Evolutionary conservation across 2,797 vertebrate species (phyloP), one percentile per base, ranked within the genome.

Genomic region (Tapirus indicus): DNA sequence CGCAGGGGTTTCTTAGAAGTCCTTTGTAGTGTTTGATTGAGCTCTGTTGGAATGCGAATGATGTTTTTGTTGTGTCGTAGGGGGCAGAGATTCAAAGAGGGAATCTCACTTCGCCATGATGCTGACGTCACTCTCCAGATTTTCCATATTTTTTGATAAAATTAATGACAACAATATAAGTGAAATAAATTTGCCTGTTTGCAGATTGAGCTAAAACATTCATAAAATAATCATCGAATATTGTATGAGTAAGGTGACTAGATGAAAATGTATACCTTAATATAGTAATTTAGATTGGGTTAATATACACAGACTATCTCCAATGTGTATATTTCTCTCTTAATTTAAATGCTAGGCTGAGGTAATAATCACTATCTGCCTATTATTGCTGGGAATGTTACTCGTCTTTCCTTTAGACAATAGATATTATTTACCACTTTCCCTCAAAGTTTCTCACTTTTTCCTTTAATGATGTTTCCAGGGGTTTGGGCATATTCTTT

Each of bases 131-230:
- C 38, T 38, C 38, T 38, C 38, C 38, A 38, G 38, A 2, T 89
- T 77, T 92, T 14, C 13, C 25, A 69, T 49, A 74, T 62, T 87
- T 89, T 91, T 72, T 41, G 52, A 62, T 86, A 75, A 88, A 94
- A 78, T 91, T 85, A 80, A 58, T 88, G 41, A 89, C 29, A 80
- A 3, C 84, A 78, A 54, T 83, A 23, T 52, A 68, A 18, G 38
- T 86, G 49, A 89, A 80, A n/a, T 97, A 89, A 78, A 83, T 71
- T 88, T 66, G 18, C 54, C 35, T 72, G 13, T 94, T 72, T 91
- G 20, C 41, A 88, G 41, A 11, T 78, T 77, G 88, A 66, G 12
- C 47, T 84, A 54, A 75, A 66, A 10, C 60, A 75, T 94, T 89
- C 21, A 66, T 66, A 71, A 71, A 64, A 27, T 79, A 85, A 60